Base-by-base conservation (phyloP, 2,113 vertebrate species). In the Morone saxatilis region DNA sequence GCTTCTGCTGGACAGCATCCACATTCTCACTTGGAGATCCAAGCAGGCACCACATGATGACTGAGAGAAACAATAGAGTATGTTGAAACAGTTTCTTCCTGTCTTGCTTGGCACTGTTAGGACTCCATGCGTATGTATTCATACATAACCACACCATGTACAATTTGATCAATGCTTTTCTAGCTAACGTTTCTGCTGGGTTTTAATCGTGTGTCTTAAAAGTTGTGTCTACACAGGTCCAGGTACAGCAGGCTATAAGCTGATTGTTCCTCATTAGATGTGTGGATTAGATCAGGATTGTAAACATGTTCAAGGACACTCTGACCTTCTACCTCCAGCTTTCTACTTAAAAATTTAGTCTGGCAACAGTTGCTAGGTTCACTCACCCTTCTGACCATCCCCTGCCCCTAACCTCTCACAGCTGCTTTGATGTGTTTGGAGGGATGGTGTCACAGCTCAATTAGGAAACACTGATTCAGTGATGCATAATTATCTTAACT, bases 271-370 rank as follows among this genome's bases (percentile, higher is more conserved):
- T 76, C 71, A 80, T 89, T 67, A 86, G 65, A 78, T 62, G 45
- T 80, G 77, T 71, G 84, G 85, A 85, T 85, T 81, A 86, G 69
- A 78, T 78, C 76, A 73, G 84, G 61, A 57, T 36, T 56, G 54
- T 87, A 81, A 84, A 89, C 73, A 60, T 81, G 7, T 19, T 72
- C 80, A 92, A 88, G 86, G 88, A 84, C 86, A 62, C 70, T 43
- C 48, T 75, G 73, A 77, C 80, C 70, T 61, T 73, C 38, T 43
- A 20, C 68, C 36, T 66, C 6, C 57, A 68, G 57, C 62, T 75
- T 70, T 86, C 66, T 47, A 47, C 73, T 78, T 59, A 19, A 61
- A 71, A 89, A 69, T 72, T 36, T 63, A 25, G 22, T 43, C 16
- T 31, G 50, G 31, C 53, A 57, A 25, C 84, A 66, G 56, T 83